Base-by-base conservation (phyloP, 2,888 invertebrate species). In the Agrotis ipsilon region DNA sequence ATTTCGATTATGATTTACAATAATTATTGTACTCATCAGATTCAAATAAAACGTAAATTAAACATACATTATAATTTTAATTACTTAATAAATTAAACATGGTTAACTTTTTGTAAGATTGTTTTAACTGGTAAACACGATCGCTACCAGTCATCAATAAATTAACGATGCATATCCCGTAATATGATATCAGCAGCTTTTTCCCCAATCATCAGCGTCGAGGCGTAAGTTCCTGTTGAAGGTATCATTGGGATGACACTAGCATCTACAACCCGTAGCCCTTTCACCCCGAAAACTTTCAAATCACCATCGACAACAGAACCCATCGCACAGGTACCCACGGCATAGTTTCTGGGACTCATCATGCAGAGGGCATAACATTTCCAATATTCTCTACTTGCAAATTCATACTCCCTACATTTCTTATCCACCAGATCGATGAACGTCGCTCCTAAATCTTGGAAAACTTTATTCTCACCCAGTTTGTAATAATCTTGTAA, bases 171-270 rank as follows among this genome's bases (percentile, higher is more conserved):
- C 49, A 68, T 14, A 19, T 60, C 24, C 14, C 62, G 43, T 19
- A 63, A 32, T 24, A 89, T 83, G 32, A 75, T 77, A 63, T 86
- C 75, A 1, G 89, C 67, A 13, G 77, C 82, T 69, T 83, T 83
- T 52, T 89, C 88, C 0, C 78, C 88, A 16, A 88, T 75, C 87
- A 88, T 87, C 19, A 88, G 81, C 2, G 80, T 78, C 0, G 97
- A 96, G 0, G 96, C 96, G 69, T 96, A 96, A 0, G 96, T 96
- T 81, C 96, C 96, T 0, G 96, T 97, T 0, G 96, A 95, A 0
- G 94, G 90, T 0, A 96, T 96, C n/a, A 90, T 90, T 0, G 97
- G 97, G 94, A 97, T 88, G 0, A 84, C 69, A 67, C 88, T 87
- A 11, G 81, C 81, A 51, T 88, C 88, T 0, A 80, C 87, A 2